phyloP scores from a whole-genome alignment of 2,797 vertebrate genomes.

The Muraenolepis orangiensis region DNA sequence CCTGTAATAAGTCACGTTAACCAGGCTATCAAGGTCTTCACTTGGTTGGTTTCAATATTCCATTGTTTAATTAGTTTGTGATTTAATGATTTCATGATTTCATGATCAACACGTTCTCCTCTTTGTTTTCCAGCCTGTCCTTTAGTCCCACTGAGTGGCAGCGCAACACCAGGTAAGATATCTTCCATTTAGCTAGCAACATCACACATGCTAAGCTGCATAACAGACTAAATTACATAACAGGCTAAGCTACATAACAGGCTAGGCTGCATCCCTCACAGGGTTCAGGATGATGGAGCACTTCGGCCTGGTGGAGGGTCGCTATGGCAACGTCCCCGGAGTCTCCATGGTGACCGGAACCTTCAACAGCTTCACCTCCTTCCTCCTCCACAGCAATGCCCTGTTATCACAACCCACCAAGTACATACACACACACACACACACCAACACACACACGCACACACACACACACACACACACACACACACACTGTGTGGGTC shows the following conservation, averaged over 20 bases:
- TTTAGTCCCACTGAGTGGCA: constrained; percentile 82
- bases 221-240: background rate
- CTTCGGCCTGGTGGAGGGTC: constrained; percentile 88
- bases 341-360: constrained; percentile 95
- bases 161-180: constrained; percentile 81
- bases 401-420: constrained; percentile 90
- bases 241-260: background rate
- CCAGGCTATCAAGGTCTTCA: no score
- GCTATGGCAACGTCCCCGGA: constrained; percentile 81
- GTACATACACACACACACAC: constrained; percentile 54
- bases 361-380: constrained; percentile 89
- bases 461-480: constrained; percentile 8
- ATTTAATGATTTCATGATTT: background rate
- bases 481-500: background rate
- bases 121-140: constrained; percentile 86
- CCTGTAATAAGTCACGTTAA: no score
- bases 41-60: no score
- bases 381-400: constrained; percentile 84
- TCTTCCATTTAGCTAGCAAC: background rate
- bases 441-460: background rate
- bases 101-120: constrained; percentile 1
- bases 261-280: constrained; percentile 36
- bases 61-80: no score
- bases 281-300: constrained; percentile 99
- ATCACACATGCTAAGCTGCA: background rate